Percentiles rank a stretch among this genome's conserved stretches.
phyloP scores from a whole-genome alignment of 1,140 invertebrate genomes.

The Armadillidium nasatum region DNA sequence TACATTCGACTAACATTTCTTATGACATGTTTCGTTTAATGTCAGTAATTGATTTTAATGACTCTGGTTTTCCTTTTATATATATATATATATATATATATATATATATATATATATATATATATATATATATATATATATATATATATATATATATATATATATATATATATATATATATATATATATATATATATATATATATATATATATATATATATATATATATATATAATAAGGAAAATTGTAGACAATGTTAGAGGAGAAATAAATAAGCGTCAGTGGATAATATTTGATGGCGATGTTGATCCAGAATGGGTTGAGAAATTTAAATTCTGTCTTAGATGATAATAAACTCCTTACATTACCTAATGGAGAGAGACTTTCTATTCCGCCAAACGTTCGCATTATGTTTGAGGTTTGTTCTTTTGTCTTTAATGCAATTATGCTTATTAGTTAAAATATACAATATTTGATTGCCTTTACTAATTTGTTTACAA shows the following conservation, averaged over 20 bases:
- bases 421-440: conserved; percentile 27
- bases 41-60: no score
- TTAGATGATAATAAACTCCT: conserved; percentile 97
- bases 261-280: conserved; percentile 96
- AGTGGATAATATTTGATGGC: conserved; percentile 99
- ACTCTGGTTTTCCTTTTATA: no score
- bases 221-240: no score
- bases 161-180: no score
- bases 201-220: no score
- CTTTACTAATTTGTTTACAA: conserved; percentile 1
- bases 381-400: conserved; percentile 95
- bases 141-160: no score
- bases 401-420: conserved; percentile 98
- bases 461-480: neutral
- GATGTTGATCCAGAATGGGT: conserved; percentile 97
- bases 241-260: conserved; percentile 99
- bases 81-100: no score
- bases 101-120: no score
- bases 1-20: no score
- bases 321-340: conserved; percentile 96
- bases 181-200: no score
- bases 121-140: no score
- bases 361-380: conserved; percentile 96
- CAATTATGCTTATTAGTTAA: neutral
- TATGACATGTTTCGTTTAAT: no score